Evolutionary conservation across 2,797 vertebrate species (phyloP).

Genomic region (Platalea minor): DNA sequence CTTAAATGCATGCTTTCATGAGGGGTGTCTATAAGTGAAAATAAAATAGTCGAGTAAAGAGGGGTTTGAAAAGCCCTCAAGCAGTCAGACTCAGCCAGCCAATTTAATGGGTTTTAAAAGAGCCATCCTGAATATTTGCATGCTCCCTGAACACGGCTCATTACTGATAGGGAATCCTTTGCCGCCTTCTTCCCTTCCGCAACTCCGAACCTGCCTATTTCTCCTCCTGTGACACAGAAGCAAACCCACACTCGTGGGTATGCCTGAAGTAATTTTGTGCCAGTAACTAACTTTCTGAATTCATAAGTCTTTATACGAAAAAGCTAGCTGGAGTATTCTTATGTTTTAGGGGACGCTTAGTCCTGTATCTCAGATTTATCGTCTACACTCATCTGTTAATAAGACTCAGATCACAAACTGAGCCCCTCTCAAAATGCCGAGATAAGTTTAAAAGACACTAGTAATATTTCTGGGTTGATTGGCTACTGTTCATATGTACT

Average conservation of each 20-base stretch:
- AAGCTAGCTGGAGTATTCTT: not conserved
- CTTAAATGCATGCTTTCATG: not conserved
- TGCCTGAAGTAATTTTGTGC: not conserved
- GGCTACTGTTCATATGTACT: not conserved
- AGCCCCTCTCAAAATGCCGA: not conserved
- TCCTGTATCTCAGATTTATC: not conserved
- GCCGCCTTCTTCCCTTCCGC: not conserved
- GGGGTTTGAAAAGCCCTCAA: not conserved
- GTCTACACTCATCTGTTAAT: not conserved
- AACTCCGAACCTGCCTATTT: not conserved
- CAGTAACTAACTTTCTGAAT: not conserved
- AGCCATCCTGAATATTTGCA: not conserved
- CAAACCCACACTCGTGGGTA: not conserved
- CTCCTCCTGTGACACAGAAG: not conserved
- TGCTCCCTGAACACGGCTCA: rapidly evolving
- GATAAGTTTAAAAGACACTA: not conserved
- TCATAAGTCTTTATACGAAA: not conserved
- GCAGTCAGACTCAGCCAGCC: not conserved
- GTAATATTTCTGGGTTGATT: not conserved
- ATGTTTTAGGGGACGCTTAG: not conserved
- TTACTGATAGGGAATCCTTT: not conserved
- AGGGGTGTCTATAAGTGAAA: not conserved
- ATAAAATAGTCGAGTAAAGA: not conserved
- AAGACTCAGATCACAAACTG: not conserved
- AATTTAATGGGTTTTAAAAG: not conserved